phyloP scores from a whole-genome alignment of 1,140 invertebrate species.

The Linepithema humile region DNA sequence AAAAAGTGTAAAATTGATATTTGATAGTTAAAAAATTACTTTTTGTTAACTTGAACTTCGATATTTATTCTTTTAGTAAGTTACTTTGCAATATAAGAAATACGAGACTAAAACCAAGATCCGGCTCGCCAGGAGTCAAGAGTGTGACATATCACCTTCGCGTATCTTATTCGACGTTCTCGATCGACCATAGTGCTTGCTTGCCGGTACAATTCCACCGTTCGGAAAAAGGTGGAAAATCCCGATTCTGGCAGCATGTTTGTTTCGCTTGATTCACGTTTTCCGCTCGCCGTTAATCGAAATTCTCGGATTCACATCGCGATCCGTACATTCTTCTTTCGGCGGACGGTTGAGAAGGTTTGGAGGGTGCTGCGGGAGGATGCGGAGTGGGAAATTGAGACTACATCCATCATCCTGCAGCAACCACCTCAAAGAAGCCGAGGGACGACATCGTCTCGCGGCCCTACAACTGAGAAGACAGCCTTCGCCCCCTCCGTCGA shows the following conservation, averaged over 20 bases:
- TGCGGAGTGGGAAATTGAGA: conserved; percentile 66
- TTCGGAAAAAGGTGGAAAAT: conserved; percentile 25
- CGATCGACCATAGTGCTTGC: conserved; percentile 13
- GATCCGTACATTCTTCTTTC: background rate
- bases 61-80: no score
- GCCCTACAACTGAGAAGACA: conserved; percentile 27
- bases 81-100: background rate
- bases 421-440: conserved; percentile 68
- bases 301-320: conserved; percentile 27
- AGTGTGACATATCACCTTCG: conserved; percentile 32
- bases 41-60: no score
- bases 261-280: conserved; percentile 54
- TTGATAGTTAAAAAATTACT: background rate
- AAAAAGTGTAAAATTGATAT: background rate
- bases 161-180: conserved; percentile 12
- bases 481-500: conserved; percentile 3
- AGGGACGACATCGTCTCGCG: conserved; percentile 27
- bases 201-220: background rate
- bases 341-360: conserved; percentile 43
- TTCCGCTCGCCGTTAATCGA: conserved; percentile 61
- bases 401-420: conserved; percentile 66
- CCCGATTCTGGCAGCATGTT: background rate
- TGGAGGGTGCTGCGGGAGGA: background rate
- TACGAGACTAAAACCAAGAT: background rate
- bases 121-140: background rate